phyloP scores from a whole-genome alignment of 1,140 invertebrate genomes.

The Brachionus rubens region DNA sequence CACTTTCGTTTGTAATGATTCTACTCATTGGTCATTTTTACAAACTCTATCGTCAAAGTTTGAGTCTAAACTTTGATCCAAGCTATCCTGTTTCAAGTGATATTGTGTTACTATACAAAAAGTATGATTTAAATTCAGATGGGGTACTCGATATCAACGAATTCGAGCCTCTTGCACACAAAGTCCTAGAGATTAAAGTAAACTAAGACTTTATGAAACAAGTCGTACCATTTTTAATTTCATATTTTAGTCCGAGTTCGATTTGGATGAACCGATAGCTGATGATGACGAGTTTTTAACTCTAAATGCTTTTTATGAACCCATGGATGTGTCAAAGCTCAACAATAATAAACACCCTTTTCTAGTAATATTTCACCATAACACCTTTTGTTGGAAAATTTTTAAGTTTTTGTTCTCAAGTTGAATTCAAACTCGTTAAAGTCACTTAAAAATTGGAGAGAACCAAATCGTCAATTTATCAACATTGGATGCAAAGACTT shows the following conservation, averaged over 20 bases:
- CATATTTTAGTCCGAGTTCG: background rate
- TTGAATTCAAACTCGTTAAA: conserved; percentile 14
- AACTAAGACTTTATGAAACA: too few relatives aligned
- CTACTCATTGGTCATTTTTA: too few relatives aligned
- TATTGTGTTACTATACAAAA: conserved; percentile 14
- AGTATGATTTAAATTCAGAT: conserved; percentile 41
- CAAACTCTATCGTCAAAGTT: background rate
- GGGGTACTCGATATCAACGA: conserved; percentile 16
- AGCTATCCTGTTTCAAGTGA: background rate
- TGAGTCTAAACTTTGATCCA: background rate
- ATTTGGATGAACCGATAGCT: conserved; percentile 13
- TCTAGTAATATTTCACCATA: too few relatives aligned
- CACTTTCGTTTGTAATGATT: too few relatives aligned
- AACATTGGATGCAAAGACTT: conserved; percentile 42
- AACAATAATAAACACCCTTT: background rate
- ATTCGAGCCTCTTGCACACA: conserved; percentile 19
- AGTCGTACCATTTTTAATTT: background rate
- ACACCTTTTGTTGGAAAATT: background rate
- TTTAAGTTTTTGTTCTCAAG: background rate
- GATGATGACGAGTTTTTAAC: conserved; percentile 40
- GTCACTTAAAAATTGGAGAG: conserved; percentile 21
- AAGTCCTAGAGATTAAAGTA: conserved; percentile 14
- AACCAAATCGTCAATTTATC: background rate
- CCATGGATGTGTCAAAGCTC: background rate
- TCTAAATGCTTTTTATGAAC: conserved; percentile 45